Conservation (phyloP, 2,797 vertebrate genomes). For the Intellagama lesueurii region DNA sequence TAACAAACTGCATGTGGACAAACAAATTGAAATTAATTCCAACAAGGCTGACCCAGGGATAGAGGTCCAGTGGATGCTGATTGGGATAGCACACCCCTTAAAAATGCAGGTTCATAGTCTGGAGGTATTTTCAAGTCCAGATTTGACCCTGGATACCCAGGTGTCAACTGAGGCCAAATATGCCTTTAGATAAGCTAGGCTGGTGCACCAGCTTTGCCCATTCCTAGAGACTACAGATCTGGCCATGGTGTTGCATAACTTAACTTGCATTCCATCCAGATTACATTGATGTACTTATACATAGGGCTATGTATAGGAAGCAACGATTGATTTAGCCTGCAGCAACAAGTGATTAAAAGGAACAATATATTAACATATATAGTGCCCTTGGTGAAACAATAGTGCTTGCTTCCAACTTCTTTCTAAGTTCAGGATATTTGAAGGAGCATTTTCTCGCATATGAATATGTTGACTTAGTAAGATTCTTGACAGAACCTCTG, state of each 20-base stretch:
- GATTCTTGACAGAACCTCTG: neutral
- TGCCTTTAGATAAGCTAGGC: neutral
- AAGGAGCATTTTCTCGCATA: neutral
- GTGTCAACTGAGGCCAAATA: neutral
- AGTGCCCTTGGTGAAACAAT: neutral
- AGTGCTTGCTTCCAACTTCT: neutral
- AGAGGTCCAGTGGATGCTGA: no score
- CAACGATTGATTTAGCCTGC: no score
- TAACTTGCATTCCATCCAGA: neutral
- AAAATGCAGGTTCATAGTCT: neutral
- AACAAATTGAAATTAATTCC: neutral
- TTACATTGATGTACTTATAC: neutral
- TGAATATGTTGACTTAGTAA: neutral
- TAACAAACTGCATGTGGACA: neutral
- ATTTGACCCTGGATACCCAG: neutral
- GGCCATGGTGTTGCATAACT: neutral
- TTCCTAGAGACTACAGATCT: neutral
- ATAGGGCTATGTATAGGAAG: neutral
- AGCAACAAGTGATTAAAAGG: neutral
- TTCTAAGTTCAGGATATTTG: neutral
- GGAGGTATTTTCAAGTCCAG: neutral
- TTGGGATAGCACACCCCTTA: neutral
- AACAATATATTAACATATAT: neutral
- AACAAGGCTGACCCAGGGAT: neutral
- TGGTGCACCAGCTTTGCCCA: no score